These are phyloP conservation scores for Manduca sexta DNA, from an alignment of 1,140 invertebrate genomes.

Conservation along the genomic window DNA sequence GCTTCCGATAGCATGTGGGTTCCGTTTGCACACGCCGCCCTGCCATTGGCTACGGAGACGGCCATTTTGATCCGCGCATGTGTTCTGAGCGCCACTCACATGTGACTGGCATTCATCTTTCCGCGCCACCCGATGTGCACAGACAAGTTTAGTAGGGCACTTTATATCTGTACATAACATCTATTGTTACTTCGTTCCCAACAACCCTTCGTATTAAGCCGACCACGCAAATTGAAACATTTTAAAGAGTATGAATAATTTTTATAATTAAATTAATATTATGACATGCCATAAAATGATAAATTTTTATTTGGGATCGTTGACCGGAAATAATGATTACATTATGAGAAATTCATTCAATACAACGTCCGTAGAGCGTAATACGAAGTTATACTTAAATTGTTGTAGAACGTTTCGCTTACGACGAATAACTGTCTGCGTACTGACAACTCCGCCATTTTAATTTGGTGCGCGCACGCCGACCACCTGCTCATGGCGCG, in stretches of 20 bases:
- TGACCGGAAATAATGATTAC: too few relatives aligned
- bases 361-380: constrained; percentile 23
- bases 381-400: constrained; percentile 31
- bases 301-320: too few relatives aligned
- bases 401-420: constrained; percentile 27
- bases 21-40: constrained; percentile 20
- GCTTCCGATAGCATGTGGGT: constrained; percentile 36
- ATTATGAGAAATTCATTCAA: constrained; percentile 23
- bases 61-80: constrained; percentile 64
- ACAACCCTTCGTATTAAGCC: too few relatives aligned
- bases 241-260: too few relatives aligned
- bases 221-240: too few relatives aligned
- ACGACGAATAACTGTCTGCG: constrained; percentile 39
- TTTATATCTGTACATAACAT: too few relatives aligned
- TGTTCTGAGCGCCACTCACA: constrained; percentile 41
- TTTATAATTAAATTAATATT: too few relatives aligned
- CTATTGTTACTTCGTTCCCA: too few relatives aligned
- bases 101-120: constrained; percentile 33
- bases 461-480: constrained; percentile 39
- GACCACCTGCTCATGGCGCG: constrained; percentile 28
- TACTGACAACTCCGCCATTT: constrained; percentile 38
- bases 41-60: constrained; percentile 50
- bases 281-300: too few relatives aligned
- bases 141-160: constrained; percentile 2
- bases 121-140: constrained; percentile 12